A percentile compares a stretch with the other conserved stretches of the same genome.
Evolutionary conservation across 2,113 vertebrate genomes (phyloP).

Genomic region (Coreoperca whiteheadi): DNA sequence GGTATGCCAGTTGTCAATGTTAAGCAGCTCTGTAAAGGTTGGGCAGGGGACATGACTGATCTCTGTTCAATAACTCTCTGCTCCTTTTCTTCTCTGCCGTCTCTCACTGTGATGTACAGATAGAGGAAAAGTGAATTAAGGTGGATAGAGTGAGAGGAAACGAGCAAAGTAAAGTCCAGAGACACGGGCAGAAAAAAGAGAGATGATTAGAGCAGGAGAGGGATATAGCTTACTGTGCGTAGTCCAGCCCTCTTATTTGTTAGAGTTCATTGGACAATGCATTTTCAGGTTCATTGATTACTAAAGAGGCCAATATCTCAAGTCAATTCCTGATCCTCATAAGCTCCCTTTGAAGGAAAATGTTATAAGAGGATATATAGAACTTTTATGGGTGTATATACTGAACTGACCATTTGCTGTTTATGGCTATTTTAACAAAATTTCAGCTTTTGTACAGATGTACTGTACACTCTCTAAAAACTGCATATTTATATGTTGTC

Average conservation of each 20-base stretch:
- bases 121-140: conserved; percentile 33
- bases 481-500: neutral
- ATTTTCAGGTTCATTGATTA: conserved; percentile 57
- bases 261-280: conserved; percentile 32
- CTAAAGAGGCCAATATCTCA: conserved; percentile 23
- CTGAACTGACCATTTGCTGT: neutral
- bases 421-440: neutral
- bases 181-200: neutral
- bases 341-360: neutral
- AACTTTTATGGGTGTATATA: neutral
- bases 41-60: conserved; percentile 23
- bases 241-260: conserved; percentile 34
- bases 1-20: neutral
- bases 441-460: neutral
- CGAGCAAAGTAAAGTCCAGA: conserved; percentile 10
- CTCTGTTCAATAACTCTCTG: conserved; percentile 28
- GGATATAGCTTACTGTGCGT: conserved; percentile 19
- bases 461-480: neutral
- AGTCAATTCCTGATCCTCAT: conserved; percentile 3
- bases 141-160: conserved; percentile 25
- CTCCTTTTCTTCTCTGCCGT: conserved; percentile 17
- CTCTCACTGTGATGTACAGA: conserved; percentile 23
- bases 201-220: conserved; percentile 36
- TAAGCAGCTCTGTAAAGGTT: conserved; percentile 19
- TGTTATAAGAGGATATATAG: neutral